Evolutionary conservation across 2,888 invertebrate genomes (phyloP), one percentile per base, ranked within the genome.

Genomic region (Diaphora mendica): DNA sequence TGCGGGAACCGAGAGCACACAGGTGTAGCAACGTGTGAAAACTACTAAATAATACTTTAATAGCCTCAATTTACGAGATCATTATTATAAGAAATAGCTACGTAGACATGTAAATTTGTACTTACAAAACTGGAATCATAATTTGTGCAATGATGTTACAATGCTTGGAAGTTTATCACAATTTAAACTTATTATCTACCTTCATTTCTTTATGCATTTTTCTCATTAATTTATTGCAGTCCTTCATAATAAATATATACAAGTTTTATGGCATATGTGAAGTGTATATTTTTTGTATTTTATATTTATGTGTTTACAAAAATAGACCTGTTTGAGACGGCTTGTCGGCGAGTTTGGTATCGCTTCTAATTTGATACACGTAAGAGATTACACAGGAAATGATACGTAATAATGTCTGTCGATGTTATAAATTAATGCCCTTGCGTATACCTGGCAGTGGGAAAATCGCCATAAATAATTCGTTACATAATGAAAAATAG

Each of bases 211-310:
- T 77, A 77, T 64, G 70, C 35, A 64, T 77, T 75, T 76, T 80
- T 75, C 69, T 74, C 55, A 77, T 77, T 77, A 79, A 83, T 85
- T 81, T 83, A 84, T 80, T 74, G 64, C 70, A 71, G 68, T 78
- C 65, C 68, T 68, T 72, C 51, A 59, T 72, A 73, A 74, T 76
- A 75, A 76, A 72, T 69, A 75, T 73, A 67, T 72, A 74, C 68
- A 44, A 70, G 51, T 75, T 76, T 83, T 73, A 74, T 75, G 64
- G 62, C 33, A 55, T 48, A 74, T 35, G n/a, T 66, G 23, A 35
- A 66, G 67, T 70, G 74, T 75, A 64, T 8, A 70, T 68, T 72
- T n/a, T 74, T 68, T 64, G 75, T 67, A 70, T 73, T 59, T 75
- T 67, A 79, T 69, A n/a, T 74, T 75, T 71, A 71, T 71, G 26